Percentiles rank a stretch among this genome's conserved stretches.
Conservation (phyloP, 2,797 vertebrate species). For the Bradypodion pumilum region DNA sequence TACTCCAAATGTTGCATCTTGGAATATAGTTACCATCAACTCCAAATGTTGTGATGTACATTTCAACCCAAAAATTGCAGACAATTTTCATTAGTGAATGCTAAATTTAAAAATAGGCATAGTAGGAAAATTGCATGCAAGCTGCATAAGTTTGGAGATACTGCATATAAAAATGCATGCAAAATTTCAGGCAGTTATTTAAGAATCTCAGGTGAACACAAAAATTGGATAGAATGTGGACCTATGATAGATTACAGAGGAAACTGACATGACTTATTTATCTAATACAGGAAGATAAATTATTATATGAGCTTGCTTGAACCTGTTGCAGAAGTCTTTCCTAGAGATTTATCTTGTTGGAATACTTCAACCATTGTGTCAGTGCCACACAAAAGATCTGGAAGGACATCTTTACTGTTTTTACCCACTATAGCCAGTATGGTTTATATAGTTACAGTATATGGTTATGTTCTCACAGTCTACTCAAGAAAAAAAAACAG, state of each 20-base stretch:
- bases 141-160: background rate
- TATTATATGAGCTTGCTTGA: background rate
- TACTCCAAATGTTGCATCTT: too few relatives aligned
- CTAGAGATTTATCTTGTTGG: background rate
- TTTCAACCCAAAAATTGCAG: background rate
- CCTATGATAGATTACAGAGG: background rate
- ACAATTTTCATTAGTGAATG: too few relatives aligned
- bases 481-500: background rate
- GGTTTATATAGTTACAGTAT: too few relatives aligned
- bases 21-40: too few relatives aligned
- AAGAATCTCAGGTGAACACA: background rate
- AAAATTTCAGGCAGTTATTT: background rate
- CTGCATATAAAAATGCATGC: background rate
- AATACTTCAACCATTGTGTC: background rate
- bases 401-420: background rate
- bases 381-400: background rate
- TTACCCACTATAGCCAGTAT: background rate
- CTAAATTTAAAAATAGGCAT: background rate
- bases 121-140: background rate
- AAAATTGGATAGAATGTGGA: background rate
- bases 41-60: background rate
- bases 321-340: background rate
- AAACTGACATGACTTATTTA: background rate
- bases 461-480: background rate
- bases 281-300: background rate